phyloP scores from a whole-genome alignment of 2,888 invertebrate species.

The Idaea aversata region DNA sequence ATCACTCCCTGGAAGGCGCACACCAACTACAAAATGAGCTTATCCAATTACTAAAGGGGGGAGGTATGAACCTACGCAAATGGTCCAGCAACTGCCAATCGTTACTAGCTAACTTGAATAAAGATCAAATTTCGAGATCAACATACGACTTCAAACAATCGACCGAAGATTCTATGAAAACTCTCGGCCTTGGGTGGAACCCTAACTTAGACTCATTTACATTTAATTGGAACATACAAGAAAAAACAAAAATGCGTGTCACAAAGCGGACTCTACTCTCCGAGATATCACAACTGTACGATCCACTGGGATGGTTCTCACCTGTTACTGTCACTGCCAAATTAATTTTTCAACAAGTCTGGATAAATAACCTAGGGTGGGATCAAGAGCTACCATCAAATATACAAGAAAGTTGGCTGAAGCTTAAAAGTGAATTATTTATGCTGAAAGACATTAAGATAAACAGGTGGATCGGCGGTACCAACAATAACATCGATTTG shows the following conservation, averaged over 20 bases:
- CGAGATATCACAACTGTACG: constrained; percentile 23
- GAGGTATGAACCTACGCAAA: constrained; percentile 19
- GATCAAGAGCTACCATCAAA: constrained; percentile 21
- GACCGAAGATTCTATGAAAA: no score
- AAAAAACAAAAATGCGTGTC: constrained; percentile 4
- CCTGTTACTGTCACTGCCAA: constrained; percentile 23
- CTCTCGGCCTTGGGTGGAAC: no score
- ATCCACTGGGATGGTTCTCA: constrained; percentile 30
- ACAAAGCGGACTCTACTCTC: constrained; percentile 29
- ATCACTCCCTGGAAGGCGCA: constrained; percentile 13
- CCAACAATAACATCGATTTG: background rate
- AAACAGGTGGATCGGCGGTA: constrained; percentile 14
- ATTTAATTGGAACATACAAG: no score
- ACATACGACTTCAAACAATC: no score
- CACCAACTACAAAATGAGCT: constrained; percentile 9
- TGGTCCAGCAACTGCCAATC: constrained; percentile 16
- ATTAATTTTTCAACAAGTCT: constrained; percentile 27
- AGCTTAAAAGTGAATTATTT: constrained; percentile 17
- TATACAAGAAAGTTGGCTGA: constrained; percentile 19
- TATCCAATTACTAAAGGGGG: constrained; percentile 9
- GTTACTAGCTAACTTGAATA: no score
- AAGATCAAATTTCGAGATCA: no score
- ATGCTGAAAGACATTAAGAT: constrained; percentile 7
- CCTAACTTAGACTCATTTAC: no score
- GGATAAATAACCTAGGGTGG: constrained; percentile 28